phyloP scores from a whole-genome alignment of 35 echinoderm and acorn worm genomes.

The Strongylocentrotus purpuratus region DNA sequence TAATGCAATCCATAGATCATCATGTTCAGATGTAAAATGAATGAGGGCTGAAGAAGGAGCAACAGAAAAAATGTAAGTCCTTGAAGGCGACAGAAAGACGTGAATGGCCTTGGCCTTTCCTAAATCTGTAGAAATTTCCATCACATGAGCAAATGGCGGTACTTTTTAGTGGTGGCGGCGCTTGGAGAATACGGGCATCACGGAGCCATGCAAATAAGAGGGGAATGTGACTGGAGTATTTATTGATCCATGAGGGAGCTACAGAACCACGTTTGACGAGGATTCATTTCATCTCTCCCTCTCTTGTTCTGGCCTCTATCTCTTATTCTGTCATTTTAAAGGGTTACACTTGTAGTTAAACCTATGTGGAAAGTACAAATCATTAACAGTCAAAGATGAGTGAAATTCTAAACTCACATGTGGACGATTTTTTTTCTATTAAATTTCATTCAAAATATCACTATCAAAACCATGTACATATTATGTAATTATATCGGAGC shows the following conservation, averaged over 20 bases:
- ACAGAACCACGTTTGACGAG: neutral
- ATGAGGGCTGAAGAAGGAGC: neutral
- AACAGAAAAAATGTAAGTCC: neutral
- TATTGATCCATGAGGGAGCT: slow-evolving; percentile 16
- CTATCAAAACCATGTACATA: too few relatives aligned
- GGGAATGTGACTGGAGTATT: slow-evolving; percentile 16
- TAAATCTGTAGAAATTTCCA: slow-evolving; percentile 13
- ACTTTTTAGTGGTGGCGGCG: neutral
- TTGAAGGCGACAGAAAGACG: neutral
- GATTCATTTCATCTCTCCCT: slow-evolving; percentile 16
- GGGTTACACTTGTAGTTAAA: slow-evolving; percentile 11
- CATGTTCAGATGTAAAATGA: neutral
- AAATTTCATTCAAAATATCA: too few relatives aligned
- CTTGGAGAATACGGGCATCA: neutral
- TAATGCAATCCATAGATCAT: neutral
- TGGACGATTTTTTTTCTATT: neutral
- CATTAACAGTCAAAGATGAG: neutral
- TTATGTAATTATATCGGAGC: too few relatives aligned
- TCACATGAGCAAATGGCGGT: slow-evolving; percentile 8
- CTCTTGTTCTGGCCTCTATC: neutral
- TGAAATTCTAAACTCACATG: neutral
- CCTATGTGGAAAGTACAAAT: neutral
- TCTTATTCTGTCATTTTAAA: neutral
- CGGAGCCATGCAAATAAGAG: neutral
- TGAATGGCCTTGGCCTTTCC: neutral